A percentile compares a stretch with the other conserved stretches of the same genome.
These are phyloP conservation scores for Lepidocyrtoides sp. DNA, from an alignment of 2,888 invertebrate genomes.

Conservation along the genomic window DNA sequence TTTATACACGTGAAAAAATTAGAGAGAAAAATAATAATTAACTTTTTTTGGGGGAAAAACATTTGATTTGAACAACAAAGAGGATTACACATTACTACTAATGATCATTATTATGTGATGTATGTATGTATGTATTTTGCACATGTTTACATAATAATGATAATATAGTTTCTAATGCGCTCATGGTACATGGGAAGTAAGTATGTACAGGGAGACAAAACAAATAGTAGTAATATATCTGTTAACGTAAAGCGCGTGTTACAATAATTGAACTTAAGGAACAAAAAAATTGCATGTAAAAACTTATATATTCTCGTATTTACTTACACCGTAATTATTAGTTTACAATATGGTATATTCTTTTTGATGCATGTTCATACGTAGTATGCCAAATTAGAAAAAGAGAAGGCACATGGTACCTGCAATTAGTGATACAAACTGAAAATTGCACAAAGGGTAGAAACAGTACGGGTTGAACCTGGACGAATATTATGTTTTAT, in stretches of 20 bases:
- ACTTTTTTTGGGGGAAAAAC: conserved; percentile 11
- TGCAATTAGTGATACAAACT: conserved; percentile 15
- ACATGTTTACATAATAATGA: background rate
- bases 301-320: background rate
- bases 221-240: background rate
- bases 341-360: background rate
- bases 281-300: conserved; percentile 39
- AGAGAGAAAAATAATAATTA: conserved; percentile 58
- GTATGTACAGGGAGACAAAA: too few species aligned
- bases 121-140: background rate
- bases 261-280: conserved; percentile 44
- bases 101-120: conserved; percentile 29
- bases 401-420: background rate
- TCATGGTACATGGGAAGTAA: background rate
- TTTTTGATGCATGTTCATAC: background rate
- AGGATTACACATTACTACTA: conserved; percentile 15
- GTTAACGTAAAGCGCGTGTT: conserved; percentile 54
- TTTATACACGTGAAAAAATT: conserved; percentile 62
- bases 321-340: background rate
- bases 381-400: background rate
- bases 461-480: background rate
- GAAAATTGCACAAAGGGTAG: background rate
- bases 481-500: background rate
- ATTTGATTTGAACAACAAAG: conserved; percentile 20
- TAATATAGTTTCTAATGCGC: background rate